phyloP scores from a whole-genome alignment of 2,797 vertebrate genomes.

The Coregonus ussuriensis region DNA sequence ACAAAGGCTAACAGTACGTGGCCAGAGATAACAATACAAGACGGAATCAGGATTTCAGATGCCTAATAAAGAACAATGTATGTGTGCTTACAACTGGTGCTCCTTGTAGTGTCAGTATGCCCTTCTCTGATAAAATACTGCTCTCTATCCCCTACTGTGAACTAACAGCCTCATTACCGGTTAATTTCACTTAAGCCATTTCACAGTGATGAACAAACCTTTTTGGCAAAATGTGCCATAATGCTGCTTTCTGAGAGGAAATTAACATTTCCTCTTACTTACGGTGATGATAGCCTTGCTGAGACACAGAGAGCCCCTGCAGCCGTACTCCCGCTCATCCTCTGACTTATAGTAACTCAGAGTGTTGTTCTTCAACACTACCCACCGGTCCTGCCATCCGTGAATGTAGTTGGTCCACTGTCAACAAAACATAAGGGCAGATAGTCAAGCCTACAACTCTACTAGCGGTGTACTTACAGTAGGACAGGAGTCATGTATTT shows the following conservation, averaged over 20 bases:
- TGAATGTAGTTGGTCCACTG: slow-evolving; percentile 99
- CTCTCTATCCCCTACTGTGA: slow-evolving; percentile 23
- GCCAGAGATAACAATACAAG: slow-evolving; percentile 24
- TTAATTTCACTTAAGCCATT: slow-evolving; percentile 39
- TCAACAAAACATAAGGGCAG: slow-evolving; percentile 25
- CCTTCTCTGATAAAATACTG: slow-evolving; percentile 22
- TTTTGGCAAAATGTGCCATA: neutral
- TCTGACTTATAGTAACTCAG: slow-evolving; percentile 98
- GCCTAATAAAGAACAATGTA: neutral
- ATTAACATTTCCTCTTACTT: slow-evolving; percentile 57
- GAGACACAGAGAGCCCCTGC: slow-evolving; percentile 94
- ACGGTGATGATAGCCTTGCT: slow-evolving; percentile 97
- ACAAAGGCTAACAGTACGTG: slow-evolving; percentile 16
- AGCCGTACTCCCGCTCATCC: slow-evolving; percentile 95
- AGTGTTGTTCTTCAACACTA: slow-evolving; percentile 91
- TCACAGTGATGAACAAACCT: too few relatives aligned
- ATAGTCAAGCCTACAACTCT: neutral
- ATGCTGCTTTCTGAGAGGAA: neutral
- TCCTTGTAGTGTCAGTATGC: slow-evolving; percentile 19
- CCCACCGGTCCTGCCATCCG: slow-evolving; percentile 98
- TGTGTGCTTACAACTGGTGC: neutral
- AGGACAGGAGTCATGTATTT: too few relatives aligned
- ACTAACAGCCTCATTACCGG: slow-evolving; percentile 36
- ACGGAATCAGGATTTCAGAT: slow-evolving; percentile 7
- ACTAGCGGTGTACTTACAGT: too few relatives aligned